These are phyloP conservation scores for Parazoanthus atlanticus DNA, from an alignment of 92 coral and sea anemone species.

Conservation along the genomic window DNA sequence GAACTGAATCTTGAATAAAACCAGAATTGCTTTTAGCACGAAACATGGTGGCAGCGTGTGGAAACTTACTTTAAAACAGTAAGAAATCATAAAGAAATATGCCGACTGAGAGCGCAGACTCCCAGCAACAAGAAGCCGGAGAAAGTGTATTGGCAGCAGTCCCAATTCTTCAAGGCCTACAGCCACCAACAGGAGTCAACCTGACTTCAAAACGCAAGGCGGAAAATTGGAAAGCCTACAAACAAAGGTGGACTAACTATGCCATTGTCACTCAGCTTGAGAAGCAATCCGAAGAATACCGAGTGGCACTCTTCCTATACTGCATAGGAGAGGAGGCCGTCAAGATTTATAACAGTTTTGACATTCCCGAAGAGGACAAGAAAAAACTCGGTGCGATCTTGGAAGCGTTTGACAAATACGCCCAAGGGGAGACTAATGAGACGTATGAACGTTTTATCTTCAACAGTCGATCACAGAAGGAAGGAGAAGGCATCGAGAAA, in stretches of 20 bases:
- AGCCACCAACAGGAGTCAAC: constrained; percentile 51
- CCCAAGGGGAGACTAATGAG: constrained; percentile 50
- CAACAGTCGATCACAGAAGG: constrained; percentile 51
- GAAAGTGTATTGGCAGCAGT: neutral
- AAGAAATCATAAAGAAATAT: neutral
- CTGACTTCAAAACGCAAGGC: constrained; percentile 18
- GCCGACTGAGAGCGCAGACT: neutral
- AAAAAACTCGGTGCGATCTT: constrained; percentile 42
- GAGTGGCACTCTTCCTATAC: constrained; percentile 61
- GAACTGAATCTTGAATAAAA: no score
- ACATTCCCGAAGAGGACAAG: constrained; percentile 40
- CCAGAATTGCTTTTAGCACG: neutral
- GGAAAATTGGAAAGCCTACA: constrained; percentile 59
- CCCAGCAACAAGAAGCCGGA: neutral
- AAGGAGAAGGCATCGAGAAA: constrained; percentile 37
- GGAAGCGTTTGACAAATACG: constrained; percentile 25
- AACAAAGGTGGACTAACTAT: constrained; percentile 60
- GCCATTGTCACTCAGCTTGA: constrained; percentile 48
- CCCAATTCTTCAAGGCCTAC: constrained; percentile 41
- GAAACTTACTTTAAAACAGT: neutral
- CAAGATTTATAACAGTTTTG: constrained; percentile 57
- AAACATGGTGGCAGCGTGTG: constrained; percentile 33
- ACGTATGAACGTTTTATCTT: constrained; percentile 48
- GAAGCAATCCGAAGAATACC: constrained; percentile 55
- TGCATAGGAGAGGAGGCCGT: constrained; percentile 58